These are phyloP conservation scores for Melanotaenia boesemani DNA, from an alignment of 2,797 vertebrate genomes.

Conservation along the genomic window DNA sequence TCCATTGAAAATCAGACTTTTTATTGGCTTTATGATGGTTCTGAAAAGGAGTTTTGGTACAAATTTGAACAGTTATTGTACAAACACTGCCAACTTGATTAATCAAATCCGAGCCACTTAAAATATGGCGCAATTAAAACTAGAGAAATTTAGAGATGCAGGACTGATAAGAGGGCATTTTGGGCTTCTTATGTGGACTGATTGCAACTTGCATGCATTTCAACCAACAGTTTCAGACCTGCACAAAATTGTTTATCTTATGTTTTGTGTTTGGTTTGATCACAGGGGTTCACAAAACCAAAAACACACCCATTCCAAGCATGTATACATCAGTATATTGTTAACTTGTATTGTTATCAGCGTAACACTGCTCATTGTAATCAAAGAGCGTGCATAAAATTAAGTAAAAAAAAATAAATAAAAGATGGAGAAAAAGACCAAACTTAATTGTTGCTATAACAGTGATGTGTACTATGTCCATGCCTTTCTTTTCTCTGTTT, in stretches of 20 bases:
- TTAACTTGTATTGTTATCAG: slow-evolving; percentile 54
- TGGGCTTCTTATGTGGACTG: slow-evolving; percentile 13
- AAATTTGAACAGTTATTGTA: slow-evolving; percentile 28
- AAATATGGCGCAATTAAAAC: slow-evolving; percentile 16
- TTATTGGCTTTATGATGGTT: slow-evolving; percentile 30
- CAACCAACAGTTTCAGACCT: slow-evolving; percentile 30
- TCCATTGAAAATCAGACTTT: slow-evolving; percentile 33
- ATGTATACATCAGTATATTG: slow-evolving; percentile 61
- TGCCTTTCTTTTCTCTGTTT: slow-evolving; percentile 45
- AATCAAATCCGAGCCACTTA: slow-evolving; percentile 2
- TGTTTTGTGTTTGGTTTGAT: slow-evolving; percentile 36
- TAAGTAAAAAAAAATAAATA: slow-evolving; percentile 36
- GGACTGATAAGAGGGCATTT: slow-evolving; percentile 32
- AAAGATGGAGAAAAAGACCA: slow-evolving; percentile 41
- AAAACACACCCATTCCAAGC: slow-evolving; percentile 70
- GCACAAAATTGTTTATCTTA: slow-evolving; percentile 24
- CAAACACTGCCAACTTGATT: slow-evolving; percentile 54
- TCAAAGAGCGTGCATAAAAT: slow-evolving; percentile 29
- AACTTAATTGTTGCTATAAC: slow-evolving; percentile 42
- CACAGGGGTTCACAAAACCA: slow-evolving; percentile 29
- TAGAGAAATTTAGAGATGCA: slow-evolving; percentile 8
- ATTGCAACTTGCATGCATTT: slow-evolving; percentile 46
- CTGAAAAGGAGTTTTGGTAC: slow-evolving; percentile 14
- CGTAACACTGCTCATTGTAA: slow-evolving; percentile 51
- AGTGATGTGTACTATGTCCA: slow-evolving; percentile 15